phyloP scores from a whole-genome alignment of 2,888 invertebrate genomes.

The Hoplodrina ambigua region DNA sequence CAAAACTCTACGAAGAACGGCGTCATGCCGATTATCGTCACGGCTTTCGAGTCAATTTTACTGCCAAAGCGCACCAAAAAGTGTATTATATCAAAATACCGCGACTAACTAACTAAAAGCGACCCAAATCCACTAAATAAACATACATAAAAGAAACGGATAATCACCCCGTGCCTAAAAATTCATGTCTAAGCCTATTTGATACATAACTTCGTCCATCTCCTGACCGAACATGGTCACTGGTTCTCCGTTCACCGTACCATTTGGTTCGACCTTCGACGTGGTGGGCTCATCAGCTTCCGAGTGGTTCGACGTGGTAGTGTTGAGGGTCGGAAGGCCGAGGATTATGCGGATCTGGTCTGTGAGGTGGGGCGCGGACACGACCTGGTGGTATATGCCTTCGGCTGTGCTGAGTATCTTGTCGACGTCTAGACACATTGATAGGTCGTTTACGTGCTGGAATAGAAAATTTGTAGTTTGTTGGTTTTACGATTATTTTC shows the following conservation, averaged over 20 bases:
- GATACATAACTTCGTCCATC: conserved; percentile 90
- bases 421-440: conserved; percentile 95
- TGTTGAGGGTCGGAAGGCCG: conserved; percentile 90
- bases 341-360: conserved; percentile 93
- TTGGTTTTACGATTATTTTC: no score
- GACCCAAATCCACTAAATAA: conserved; percentile 42
- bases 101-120: conserved; percentile 19
- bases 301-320: conserved; percentile 77
- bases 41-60: no score
- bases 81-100: no score
- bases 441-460: conserved; percentile 98
- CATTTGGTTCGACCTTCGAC: conserved; percentile 51
- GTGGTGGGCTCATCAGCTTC: conserved; percentile 58
- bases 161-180: conserved; percentile 79
- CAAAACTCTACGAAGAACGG: no score
- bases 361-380: conserved; percentile 92
- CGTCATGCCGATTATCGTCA: no score
- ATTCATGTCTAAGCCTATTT: conserved; percentile 90
- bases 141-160: conserved; percentile 42
- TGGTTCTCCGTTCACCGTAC: conserved; percentile 64
- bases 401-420: conserved; percentile 96
- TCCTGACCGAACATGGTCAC: conserved; percentile 75
- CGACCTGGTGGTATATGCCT: conserved; percentile 97
- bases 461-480: conserved; percentile 67
- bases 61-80: no score